Evolutionary conservation across 1,140 invertebrate genomes (phyloP).

Genomic region (Drosophila nigrodunni): DNA sequence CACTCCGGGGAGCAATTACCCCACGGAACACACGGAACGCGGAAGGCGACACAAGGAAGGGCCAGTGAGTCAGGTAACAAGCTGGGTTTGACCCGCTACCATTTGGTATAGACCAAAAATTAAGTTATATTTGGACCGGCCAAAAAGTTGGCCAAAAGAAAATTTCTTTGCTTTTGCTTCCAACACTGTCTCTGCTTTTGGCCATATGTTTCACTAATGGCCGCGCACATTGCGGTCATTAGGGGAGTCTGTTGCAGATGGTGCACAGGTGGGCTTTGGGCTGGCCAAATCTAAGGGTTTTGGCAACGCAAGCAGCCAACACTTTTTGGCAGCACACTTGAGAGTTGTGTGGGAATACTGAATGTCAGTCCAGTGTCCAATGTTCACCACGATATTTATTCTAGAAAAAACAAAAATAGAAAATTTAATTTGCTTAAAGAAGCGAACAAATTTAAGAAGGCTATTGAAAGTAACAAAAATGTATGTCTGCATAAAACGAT

Average conservation of each 20-base stretch:
- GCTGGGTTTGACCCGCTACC: constrained; percentile 57
- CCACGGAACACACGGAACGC: constrained; percentile 13
- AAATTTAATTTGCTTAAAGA: not conserved
- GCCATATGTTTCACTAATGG: constrained; percentile 83
- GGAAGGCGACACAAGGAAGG: not conserved
- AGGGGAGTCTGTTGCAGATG: constrained; percentile 58
- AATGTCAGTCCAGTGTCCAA: not conserved
- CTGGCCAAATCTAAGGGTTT: not conserved
- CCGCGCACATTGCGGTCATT: constrained; percentile 80
- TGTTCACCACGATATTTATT: constrained; percentile 6
- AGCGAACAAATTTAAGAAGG: too few species aligned
- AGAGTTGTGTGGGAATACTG: constrained; percentile 22
- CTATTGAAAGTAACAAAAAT: too few species aligned
- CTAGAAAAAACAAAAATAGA: not conserved
- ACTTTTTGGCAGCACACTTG: constrained; percentile 20
- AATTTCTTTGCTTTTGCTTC: constrained; percentile 18
- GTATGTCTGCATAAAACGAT: too few species aligned
- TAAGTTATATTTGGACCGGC: constrained; percentile 70
- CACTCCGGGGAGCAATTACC: constrained; percentile 77
- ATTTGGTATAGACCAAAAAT: constrained; percentile 63
- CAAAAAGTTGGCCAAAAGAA: constrained; percentile 66
- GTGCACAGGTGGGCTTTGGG: constrained; percentile 27
- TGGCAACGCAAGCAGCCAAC: constrained; percentile 8
- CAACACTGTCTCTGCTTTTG: too few species aligned
- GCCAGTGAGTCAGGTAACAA: constrained; percentile 63